phyloP scores from a whole-genome alignment of 2,888 invertebrate genomes.

The Erebia palarica region DNA sequence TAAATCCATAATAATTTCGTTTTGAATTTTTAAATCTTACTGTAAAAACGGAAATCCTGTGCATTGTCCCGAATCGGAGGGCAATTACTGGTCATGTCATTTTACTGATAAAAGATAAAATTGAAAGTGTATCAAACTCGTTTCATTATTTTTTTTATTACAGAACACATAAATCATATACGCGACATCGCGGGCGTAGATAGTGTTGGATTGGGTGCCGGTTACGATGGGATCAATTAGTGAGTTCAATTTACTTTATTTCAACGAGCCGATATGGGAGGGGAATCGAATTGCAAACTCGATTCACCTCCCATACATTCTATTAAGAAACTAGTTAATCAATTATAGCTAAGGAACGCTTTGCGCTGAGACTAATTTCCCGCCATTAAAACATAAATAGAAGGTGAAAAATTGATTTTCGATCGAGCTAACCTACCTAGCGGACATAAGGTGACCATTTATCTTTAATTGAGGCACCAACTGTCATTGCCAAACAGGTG shows the following conservation, averaged over 20 bases:
- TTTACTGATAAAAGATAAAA: neutral
- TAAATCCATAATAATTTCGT: no score
- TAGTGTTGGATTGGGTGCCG: slow-evolving; percentile 93
- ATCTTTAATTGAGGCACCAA: neutral
- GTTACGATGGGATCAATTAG: slow-evolving; percentile 95
- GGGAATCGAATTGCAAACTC: neutral
- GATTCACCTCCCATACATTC: neutral
- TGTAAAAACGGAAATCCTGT: no score
- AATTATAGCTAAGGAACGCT: neutral
- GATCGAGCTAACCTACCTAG: neutral
- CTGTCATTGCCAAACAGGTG: no score
- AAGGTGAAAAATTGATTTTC: neutral
- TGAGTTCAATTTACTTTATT: slow-evolving; percentile 81
- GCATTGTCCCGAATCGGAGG: no score
- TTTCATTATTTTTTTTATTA: slow-evolving; percentile 49
- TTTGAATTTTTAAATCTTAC: no score
- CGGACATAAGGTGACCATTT: neutral
- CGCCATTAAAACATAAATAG: neutral
- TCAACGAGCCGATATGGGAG: neutral
- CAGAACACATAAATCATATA: slow-evolving; percentile 96
- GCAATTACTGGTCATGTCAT: no score
- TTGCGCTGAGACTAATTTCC: neutral
- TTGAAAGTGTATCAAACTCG: neutral
- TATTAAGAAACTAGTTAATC: neutral
- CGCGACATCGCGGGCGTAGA: slow-evolving; percentile 92